Evolutionary conservation across 2,113 vertebrate species (phyloP).

Genomic region (Semicossyphus pulcher): DNA sequence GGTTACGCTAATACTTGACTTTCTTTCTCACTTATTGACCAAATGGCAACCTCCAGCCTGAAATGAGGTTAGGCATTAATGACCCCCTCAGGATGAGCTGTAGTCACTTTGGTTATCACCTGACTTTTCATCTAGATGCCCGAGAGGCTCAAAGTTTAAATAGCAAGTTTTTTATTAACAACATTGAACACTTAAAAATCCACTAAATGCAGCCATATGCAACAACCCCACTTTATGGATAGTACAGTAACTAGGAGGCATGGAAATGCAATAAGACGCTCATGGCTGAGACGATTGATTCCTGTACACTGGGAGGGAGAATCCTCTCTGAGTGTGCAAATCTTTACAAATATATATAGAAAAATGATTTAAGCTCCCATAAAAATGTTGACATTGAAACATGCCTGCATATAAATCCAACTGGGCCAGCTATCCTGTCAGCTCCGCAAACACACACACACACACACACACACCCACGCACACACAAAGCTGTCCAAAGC

Average conservation of each 20-base stretch:
- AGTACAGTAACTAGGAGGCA: neutral
- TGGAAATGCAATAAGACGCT: neutral
- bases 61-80: neutral
- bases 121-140: neutral
- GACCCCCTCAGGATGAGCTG: neutral
- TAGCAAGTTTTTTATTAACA: neutral
- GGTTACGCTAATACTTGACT: no score
- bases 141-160: no score
- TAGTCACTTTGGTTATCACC: neutral
- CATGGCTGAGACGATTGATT: neutral
- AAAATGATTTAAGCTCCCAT: slow-evolving; percentile 2
- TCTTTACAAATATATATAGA: slow-evolving; percentile 7
- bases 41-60: no score
- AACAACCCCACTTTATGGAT: neutral
- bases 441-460: slow-evolving; percentile 26
- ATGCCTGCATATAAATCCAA: slow-evolving; percentile 37
- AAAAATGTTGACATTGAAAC: slow-evolving; percentile 51
- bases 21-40: no score
- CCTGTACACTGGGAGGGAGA: neutral
- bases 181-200: neutral
- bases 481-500: slow-evolving; percentile 63
- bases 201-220: neutral
- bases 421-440: slow-evolving; percentile 49
- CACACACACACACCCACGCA: slow-evolving; percentile 44
- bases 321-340: neutral